Evolutionary conservation across 1,140 invertebrate species (phyloP).

Genomic region (Brachionus angularis): DNA sequence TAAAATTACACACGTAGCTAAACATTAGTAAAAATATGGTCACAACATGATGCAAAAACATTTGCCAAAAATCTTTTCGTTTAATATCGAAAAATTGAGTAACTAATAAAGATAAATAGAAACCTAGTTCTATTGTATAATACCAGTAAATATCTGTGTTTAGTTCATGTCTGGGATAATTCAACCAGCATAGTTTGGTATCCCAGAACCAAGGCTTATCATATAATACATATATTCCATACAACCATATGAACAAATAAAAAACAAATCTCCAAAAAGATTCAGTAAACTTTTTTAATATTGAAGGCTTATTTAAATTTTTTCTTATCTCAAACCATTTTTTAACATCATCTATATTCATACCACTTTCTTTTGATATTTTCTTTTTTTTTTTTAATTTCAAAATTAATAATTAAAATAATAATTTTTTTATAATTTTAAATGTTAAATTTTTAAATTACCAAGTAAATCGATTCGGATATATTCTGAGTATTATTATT

Average conservation of each 20-base stretch:
- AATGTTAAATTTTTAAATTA: no score
- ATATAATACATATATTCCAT: neutral
- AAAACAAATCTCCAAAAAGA: slow-evolving; percentile 37
- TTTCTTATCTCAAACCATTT: neutral
- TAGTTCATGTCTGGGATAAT: slow-evolving; percentile 24
- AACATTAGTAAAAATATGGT: slow-evolving; percentile 82
- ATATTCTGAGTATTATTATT: no score
- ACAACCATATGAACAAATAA: slow-evolving; percentile 6
- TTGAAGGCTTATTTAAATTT: neutral
- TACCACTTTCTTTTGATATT: neutral
- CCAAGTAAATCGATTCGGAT: no score
- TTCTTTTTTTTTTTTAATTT: neutral
- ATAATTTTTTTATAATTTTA: no score
- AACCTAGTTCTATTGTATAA: slow-evolving; percentile 87
- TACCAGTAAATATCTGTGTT: slow-evolving; percentile 73
- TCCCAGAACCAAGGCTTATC: slow-evolving; percentile 31
- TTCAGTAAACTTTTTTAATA: slow-evolving; percentile 26
- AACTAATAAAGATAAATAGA: slow-evolving; percentile 89
- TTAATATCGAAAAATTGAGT: slow-evolving; percentile 89
- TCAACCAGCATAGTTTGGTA: slow-evolving; percentile 7
- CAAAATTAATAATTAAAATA: no score
- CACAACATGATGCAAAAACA: slow-evolving; percentile 92
- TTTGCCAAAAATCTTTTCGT: slow-evolving; percentile 86
- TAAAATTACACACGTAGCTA: slow-evolving; percentile 89
- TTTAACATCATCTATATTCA: neutral